Evolutionary conservation across 2,797 vertebrate genomes (phyloP).

Genomic region (Acanthurus tractus): DNA sequence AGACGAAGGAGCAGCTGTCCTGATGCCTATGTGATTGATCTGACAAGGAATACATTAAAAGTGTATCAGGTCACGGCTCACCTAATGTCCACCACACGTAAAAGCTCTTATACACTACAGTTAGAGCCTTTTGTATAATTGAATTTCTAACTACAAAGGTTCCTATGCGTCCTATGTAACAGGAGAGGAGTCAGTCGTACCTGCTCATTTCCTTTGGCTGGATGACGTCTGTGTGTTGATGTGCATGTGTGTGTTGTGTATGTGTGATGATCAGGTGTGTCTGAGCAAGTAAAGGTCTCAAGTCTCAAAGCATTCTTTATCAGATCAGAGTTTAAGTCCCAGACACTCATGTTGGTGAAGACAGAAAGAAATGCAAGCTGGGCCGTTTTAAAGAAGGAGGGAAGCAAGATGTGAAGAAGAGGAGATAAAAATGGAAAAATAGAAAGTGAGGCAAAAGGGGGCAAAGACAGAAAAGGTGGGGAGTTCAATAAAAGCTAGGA

Average conservation of each 20-base stretch:
- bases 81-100: conserved; percentile 12
- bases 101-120: conserved; percentile 22
- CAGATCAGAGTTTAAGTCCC: conserved; percentile 47
- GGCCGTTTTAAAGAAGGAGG: neutral
- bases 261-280: conserved; percentile 21
- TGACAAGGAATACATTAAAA: conserved; percentile 11
- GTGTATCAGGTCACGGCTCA: conserved; percentile 21
- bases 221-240: conserved; percentile 12
- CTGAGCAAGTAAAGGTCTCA: conserved; percentile 38
- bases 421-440: neutral
- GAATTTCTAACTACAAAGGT: conserved; percentile 61
- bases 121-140: conserved; percentile 58
- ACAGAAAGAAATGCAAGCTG: conserved; percentile 12
- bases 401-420: neutral
- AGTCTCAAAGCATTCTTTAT: conserved; percentile 54
- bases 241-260: conserved; percentile 3
- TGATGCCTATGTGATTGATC: conserved; percentile 5
- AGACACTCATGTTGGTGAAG: conserved; percentile 3
- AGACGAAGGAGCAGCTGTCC: neutral
- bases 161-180: conserved; percentile 61
- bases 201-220: conserved; percentile 48
- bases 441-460: neutral
- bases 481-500: neutral
- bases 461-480: neutral
- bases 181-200: conserved; percentile 49